Percentiles rank a stretch among this genome's conserved stretches.
phyloP scores from a whole-genome alignment of 2,797 vertebrate genomes.

The Argyrosomus regius region DNA sequence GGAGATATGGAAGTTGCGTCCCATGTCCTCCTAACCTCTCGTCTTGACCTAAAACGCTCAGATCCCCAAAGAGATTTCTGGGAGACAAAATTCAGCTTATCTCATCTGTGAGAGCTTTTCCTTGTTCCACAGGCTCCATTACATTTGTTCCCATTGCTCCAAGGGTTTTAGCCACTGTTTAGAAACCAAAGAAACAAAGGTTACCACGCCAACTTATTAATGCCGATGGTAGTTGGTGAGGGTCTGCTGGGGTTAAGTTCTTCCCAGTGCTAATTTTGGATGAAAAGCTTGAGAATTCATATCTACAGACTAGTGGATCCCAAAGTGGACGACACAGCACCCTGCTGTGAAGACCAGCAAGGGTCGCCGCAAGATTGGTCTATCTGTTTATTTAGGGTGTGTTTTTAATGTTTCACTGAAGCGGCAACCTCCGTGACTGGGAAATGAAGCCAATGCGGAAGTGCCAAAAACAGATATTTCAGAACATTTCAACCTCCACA shows the following conservation, averaged over 20 bases:
- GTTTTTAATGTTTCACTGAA: not conserved
- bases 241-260: constrained; percentile 24
- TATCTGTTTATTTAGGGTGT: not conserved
- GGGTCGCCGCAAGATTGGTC: not conserved
- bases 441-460: not conserved
- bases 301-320: constrained; percentile 5
- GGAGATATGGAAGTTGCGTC: constrained; percentile 50
- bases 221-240: constrained; percentile 5
- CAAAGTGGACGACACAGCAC: not conserved
- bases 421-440: too few species aligned
- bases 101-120: constrained; percentile 52
- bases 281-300: constrained; percentile 60
- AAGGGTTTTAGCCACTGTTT: constrained; percentile 55
- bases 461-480: too few species aligned
- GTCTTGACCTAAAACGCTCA: constrained; percentile 52
- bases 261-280: constrained; percentile 68
- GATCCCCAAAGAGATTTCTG: constrained; percentile 56
- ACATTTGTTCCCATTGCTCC: constrained; percentile 49
- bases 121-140: constrained; percentile 51
- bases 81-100: constrained; percentile 62
- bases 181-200: constrained; percentile 60
- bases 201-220: constrained; percentile 43
- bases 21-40: constrained; percentile 62
- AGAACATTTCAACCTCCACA: too few species aligned
- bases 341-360: too few species aligned